phyloP scores from a whole-genome alignment of 2,797 vertebrate genomes.

The Anguilla anguilla region DNA sequence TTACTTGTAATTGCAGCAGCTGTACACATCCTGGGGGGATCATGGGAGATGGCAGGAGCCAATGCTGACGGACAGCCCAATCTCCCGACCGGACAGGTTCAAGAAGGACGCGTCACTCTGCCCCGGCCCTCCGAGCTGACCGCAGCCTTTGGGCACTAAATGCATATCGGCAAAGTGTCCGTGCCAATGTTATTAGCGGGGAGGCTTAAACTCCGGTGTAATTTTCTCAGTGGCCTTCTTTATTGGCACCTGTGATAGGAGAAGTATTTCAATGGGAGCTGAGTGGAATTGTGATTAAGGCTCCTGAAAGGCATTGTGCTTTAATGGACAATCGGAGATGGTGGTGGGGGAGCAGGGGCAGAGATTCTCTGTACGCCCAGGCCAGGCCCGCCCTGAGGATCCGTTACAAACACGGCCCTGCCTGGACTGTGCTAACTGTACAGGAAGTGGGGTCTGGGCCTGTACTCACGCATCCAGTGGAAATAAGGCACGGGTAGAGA shows the following conservation, averaged over 20 bases:
- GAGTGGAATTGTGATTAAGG: slow-evolving; percentile 46
- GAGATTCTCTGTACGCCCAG: background rate
- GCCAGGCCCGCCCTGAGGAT: slow-evolving; percentile 12
- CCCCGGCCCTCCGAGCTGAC: slow-evolving; percentile 75
- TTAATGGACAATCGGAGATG: slow-evolving; percentile 65
- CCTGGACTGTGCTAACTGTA: slow-evolving; percentile 12
- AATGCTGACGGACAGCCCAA: slow-evolving; percentile 73
- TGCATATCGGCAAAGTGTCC: slow-evolving; percentile 63
- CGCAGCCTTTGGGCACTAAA: slow-evolving; percentile 64
- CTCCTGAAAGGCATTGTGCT: slow-evolving; percentile 23
- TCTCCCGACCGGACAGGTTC: slow-evolving; percentile 64
- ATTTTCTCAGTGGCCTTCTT: slow-evolving; percentile 70
- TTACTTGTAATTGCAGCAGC: slow-evolving; percentile 52
- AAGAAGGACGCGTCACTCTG: slow-evolving; percentile 69
- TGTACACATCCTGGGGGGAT: slow-evolving; percentile 57
- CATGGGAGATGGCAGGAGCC: slow-evolving; percentile 65
- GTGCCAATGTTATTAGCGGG: slow-evolving; percentile 67
- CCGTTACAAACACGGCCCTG: background rate
- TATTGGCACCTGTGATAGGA: slow-evolving; percentile 74
- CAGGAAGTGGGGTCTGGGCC: background rate
- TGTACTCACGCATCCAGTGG: background rate
- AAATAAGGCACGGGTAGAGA: background rate
- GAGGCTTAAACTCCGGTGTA: slow-evolving; percentile 71
- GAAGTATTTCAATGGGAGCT: slow-evolving; percentile 68
- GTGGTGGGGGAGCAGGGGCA: slow-evolving; percentile 14